Base-by-base conservation (phyloP, 2,113 vertebrate genomes). In the Colius striatus region DNA sequence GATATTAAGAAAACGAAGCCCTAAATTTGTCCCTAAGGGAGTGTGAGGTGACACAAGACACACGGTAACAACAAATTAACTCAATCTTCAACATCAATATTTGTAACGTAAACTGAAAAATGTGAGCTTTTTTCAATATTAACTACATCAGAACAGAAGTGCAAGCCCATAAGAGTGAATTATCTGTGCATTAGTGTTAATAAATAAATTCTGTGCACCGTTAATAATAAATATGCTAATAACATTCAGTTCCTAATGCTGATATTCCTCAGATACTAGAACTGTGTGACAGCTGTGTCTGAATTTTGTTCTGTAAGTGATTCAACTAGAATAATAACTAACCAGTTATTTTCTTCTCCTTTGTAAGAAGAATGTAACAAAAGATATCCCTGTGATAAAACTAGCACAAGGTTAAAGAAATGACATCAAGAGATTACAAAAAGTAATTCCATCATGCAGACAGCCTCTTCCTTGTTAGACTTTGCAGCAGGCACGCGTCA, bases 161-260 rank as follows among this genome's bases (percentile, higher is more conserved):
- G 16, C 22, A 84, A 89, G 54, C 57, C 74, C 30, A 91, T 77
- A 71, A 71, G 51, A 84, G 34, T 68, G 66, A 87, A 54, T 94
- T 93, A 80, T 81, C 92, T 81, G 41, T 55, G 51, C 67, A 60
- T 87, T 88, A 76, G n/a, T 83, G 72, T 84, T 94, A 90, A 94
- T 87, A 92, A 94, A 87, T 78, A 89, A 91, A 77, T 63, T 81
- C 63, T 53, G 17, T 60, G 60, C 51, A 76, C 54, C 5, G 5
- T 82, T 96, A 92, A 91, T 81, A 87, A 90, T 89, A 92, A 92
- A 89, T 90, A 90, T 83, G 76, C 68, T 95, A 92, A 88, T 84
- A 80, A 45, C 68, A 86, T 94, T 78, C 94, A 58, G 73, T 72
- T 92, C 45, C 30, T 65, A 84, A 89, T 51, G 54, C 86, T 89